Evolutionary conservation across 2,797 vertebrate genomes (phyloP), one percentile per base, ranked within the genome.

Genomic region (Gila robusta): DNA sequence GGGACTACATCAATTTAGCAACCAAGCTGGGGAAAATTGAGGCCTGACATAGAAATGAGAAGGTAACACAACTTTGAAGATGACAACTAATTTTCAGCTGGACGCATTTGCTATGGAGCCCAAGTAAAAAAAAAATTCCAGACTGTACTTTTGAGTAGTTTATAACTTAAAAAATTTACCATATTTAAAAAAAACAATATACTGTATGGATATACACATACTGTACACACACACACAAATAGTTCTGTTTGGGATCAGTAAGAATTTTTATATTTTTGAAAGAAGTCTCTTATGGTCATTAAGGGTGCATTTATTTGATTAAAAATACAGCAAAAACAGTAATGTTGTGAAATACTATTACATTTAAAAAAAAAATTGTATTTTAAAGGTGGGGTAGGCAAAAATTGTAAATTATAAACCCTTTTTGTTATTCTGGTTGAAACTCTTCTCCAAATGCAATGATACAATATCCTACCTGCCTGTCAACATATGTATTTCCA

Each of bases 1-100:
- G 77, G 85, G 85, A 88, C 83, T 85, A 90, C 91, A 94, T 93
- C 93, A 94, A 93, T 95, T 95, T 93, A 93, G 88, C 92, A 86
- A 88, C 91, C 91, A 90, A 90, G 91, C 91, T 91, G 86, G 52
- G 77, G 76, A 93, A 94, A 92, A 93, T 92, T 84, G 88, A 69
- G 84, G 90, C 89, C 87, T 85, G 86, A 95, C 94, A 94, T 90
- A 93, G 92, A 94, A 93, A 93, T 90, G 88, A 89, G 77, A 92
- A 91, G 69, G 83, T 64, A 88, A 83, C 54, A 83, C 35, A 59
- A 72, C 91, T 89, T 89, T 82, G 41, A 76, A 67, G 69, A 71
- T 81, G 69, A 37, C 81, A 84, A 89, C 66, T 47, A 19, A 62
- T 77, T 83, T 76, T 74, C 64, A 79, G 23, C 37, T 47, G 39